Evolutionary conservation across 2,113 vertebrate species (phyloP).

Genomic region (Nesogale talazaci): DNA sequence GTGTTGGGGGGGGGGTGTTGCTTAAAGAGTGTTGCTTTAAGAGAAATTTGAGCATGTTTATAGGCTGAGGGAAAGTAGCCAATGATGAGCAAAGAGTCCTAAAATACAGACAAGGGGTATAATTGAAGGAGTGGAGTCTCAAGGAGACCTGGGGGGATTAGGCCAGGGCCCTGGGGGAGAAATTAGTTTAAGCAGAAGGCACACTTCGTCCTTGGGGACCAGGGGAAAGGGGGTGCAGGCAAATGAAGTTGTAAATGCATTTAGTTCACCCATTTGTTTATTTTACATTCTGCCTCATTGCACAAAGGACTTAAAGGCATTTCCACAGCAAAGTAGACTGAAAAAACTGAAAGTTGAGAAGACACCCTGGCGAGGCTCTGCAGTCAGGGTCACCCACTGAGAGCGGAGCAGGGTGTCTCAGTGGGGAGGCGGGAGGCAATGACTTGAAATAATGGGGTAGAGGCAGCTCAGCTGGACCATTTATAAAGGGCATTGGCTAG

Average conservation of each 20-base stretch:
- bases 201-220: not conserved
- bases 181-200: conserved; percentile 27
- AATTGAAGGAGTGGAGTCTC: not conserved
- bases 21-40: not conserved
- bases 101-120: not conserved
- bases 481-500: not conserved
- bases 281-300: not conserved
- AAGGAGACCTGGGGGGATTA: not conserved
- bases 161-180: not conserved
- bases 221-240: not conserved
- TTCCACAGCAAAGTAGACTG: not conserved
- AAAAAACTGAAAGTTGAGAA: not conserved
- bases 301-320: not conserved
- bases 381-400: not conserved
- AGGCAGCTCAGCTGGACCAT: too few relatives aligned
- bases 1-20: not conserved
- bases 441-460: not conserved
- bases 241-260: not conserved
- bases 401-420: not conserved
- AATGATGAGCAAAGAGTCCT: not conserved
- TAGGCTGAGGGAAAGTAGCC: not conserved
- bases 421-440: not conserved
- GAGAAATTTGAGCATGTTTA: conserved; percentile 46
- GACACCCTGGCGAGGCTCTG: not conserved
- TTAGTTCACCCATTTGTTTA: not conserved